Base-by-base conservation (phyloP, 1,140 invertebrate species). In the Phymorhynchus buccinoides region DNA sequence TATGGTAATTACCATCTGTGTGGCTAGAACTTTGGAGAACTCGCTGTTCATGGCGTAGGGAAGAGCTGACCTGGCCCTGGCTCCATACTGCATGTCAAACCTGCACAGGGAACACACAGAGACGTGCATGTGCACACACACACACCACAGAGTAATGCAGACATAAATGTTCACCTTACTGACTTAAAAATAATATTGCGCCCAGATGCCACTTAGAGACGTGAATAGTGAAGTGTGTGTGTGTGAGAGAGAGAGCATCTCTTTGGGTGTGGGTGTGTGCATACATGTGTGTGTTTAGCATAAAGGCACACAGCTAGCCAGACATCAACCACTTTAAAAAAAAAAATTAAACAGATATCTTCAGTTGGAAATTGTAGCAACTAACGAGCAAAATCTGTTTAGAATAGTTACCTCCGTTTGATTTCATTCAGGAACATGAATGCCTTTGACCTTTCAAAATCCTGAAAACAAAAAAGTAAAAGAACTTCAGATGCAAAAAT, bases 41-140 rank as follows among this genome's bases (percentile, higher is more conserved):
- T 98, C 97, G 86, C 96, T 96, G 92, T 99, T 98, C 97, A 98
- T 98, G 0, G 97, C 96, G 95, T 98, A 98, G 1, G 97, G 96
- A 75, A 98, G 95, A 83, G 97, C 97, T 83, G 96, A 97, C 87
- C 96, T 95, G 52, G 96, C 96, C 89, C 96, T 95, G 30, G 95
- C 93, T 2, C 96, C 97, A 95, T 98, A 98, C 75, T 96, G 95
- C 32, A 96, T 94, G 89, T 96, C 95, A 92, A 99, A 98, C 92
- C 93, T 94, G 83, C 56, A 12, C 22, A 18, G 56, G n/a, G n/a
- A 62, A 27, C 56, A 62, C 12, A 27, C 56, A 52, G 12, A 52
- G 12, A 52, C 48, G 22, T 52, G 48, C 22, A 52, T 14, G 83
- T n/a, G n/a, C n/a, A n/a, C n/a, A n/a, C n/a, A n/a, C n/a, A n/a